phyloP scores from a whole-genome alignment of 1,140 invertebrate species.

The Theocolax elegans region DNA sequence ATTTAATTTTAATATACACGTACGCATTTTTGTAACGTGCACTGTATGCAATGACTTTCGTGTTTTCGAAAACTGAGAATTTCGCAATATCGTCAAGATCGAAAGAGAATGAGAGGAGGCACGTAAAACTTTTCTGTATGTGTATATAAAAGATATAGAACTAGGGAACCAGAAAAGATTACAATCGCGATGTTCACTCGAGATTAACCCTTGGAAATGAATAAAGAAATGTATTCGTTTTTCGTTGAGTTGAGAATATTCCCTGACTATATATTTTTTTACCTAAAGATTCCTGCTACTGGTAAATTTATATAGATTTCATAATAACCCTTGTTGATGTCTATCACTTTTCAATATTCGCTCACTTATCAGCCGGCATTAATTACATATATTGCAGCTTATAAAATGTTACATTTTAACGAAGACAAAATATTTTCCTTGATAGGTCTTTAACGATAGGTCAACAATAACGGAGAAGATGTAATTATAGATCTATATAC shows the following conservation, averaged over 20 bases:
- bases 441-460: no score
- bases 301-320: conserved; percentile 14
- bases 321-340: conserved; percentile 1
- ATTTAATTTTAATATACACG: conserved; percentile 8
- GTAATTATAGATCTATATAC: no score
- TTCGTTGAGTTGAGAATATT: conserved; percentile 12
- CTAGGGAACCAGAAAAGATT: conserved; percentile 1
- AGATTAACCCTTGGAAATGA: conserved; percentile 23
- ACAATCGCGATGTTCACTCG: conserved; percentile 1
- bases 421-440: no score
- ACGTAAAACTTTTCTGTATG: conserved; percentile 5
- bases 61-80: conserved; percentile 10
- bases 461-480: no score
- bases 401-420: no score
- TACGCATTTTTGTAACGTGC: no score
- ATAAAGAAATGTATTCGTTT: conserved; percentile 34
- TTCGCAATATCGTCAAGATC: not conserved
- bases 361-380: no score
- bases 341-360: conserved; percentile 3
- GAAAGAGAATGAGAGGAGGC: not conserved
- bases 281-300: not conserved
- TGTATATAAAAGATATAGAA: conserved; percentile 4
- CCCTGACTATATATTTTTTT: conserved; percentile 3
- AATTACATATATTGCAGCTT: no score
- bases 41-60: conserved; percentile 3